Percentiles rank a stretch among this genome's conserved stretches.
These are phyloP conservation scores for Scaptomyza cyrtandrae DNA, from an alignment of 2,888 invertebrate species.

Conservation along the genomic window DNA sequence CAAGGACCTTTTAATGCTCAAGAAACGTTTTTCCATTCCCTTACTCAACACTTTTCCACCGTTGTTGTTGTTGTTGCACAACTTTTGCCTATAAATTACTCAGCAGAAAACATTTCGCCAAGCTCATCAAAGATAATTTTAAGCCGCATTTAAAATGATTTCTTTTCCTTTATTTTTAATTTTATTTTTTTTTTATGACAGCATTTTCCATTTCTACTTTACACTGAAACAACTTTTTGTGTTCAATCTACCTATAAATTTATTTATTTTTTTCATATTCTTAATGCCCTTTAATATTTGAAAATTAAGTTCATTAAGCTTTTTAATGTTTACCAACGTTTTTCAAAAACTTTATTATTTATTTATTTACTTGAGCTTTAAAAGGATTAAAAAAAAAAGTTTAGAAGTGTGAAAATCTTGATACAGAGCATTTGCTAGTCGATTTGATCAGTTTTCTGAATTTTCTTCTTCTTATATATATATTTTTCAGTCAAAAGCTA, in stretches of 20 bases:
- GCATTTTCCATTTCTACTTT: not conserved
- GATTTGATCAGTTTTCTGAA: conserved; percentile 2
- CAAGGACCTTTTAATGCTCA: conserved; percentile 63
- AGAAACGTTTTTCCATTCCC: not conserved
- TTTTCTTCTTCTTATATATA: conserved; percentile 15
- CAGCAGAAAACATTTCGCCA: conserved; percentile 67
- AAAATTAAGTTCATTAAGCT: no score
- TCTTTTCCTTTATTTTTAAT: conserved; percentile 41
- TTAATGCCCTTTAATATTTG: not conserved
- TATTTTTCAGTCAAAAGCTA: conserved; percentile 9
- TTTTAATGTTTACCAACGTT: no score
- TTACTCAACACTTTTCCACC: not conserved
- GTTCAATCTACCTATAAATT: conserved; percentile 45
- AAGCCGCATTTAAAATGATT: conserved; percentile 79
- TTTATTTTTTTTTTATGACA: conserved; percentile 7
- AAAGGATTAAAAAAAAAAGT: no score
- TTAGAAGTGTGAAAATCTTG: no score
- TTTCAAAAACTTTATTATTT: no score
- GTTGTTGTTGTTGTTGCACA: conserved; percentile 17
- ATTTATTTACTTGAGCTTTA: no score
- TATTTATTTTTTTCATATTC: conserved; percentile 1
- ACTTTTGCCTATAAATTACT: conserved; percentile 70
- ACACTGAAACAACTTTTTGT: conserved; percentile 35
- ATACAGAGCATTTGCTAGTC: not conserved
- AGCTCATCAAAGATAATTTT: conserved; percentile 77